Base-by-base conservation (phyloP, 2,888 invertebrate species). In the Patella caerulea region DNA sequence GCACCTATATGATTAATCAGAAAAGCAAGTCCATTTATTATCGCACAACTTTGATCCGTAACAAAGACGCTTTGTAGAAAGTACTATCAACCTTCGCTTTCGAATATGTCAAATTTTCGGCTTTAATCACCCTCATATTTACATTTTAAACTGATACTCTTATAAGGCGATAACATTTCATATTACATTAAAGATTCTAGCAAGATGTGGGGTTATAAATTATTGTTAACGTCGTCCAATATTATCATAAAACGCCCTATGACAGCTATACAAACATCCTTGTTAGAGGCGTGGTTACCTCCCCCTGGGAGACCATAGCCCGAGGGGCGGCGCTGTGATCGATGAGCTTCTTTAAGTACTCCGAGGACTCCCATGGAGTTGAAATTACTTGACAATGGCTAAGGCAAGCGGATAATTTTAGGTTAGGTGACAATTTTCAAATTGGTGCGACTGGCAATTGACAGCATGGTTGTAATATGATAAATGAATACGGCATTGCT, bases 231-330 rank as follows among this genome's bases (percentile, higher is more conserved):
- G 65, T 11, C 65, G 65, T 65, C 12, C 24, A 24, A 65, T 65
- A 24, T 65, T 65, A 24, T 65, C 24, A 65, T 24, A 24, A 65
- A 65, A 19, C 65, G 65, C 65, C 65, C 65, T 65, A 2, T 65
- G 65, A 65, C 65, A 65, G 65, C 65, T 65, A 65, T 65, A 65
- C 65, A 65, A 65, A 65, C 24, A 65, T 65, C 65, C 65, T 12
- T 24, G 24, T 15, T 65, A 65, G 65, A 65, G 65, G 65, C 65
- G 65, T 19, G 14, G 65, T 65, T 65, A 65, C 24, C 19, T 65
- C 65, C 65, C 65, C 65, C 19, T 65, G 65, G 65, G 65, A 65
- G 65, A 65, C 65, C 65, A 65, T 65, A 24, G 65, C 65, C 65
- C 12, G 65, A 65, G 65, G 65, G 65, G 65, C 24, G 65, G 65